phyloP scores from a whole-genome alignment of 2,888 invertebrate genomes.

The Drosophila kanekoi region DNA sequence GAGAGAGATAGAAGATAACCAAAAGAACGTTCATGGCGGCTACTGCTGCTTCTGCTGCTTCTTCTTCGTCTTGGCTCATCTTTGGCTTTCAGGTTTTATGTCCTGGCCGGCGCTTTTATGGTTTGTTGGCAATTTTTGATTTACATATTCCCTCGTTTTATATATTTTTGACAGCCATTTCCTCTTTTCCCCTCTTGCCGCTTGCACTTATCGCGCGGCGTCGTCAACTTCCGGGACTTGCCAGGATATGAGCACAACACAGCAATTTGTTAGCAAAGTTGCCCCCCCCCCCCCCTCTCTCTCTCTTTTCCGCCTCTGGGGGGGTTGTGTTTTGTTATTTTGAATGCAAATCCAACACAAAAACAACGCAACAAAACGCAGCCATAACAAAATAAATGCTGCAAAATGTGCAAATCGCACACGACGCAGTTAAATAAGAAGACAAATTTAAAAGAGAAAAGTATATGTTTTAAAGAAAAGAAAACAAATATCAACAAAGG shows the following conservation, averaged over 20 bases:
- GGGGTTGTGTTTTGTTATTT: constrained; percentile 28
- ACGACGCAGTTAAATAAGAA: constrained; percentile 27
- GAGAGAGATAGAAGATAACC: constrained; percentile 12
- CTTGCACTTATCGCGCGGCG: constrained; percentile 48
- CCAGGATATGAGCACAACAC: constrained; percentile 45
- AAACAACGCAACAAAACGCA: no score
- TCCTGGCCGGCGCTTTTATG: constrained; percentile 64
- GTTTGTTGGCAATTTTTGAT: constrained; percentile 69
- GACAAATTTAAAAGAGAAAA: constrained; percentile 8
- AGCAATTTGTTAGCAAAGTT: constrained; percentile 64
- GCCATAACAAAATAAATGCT: constrained; percentile 37
- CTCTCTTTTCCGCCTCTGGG: no score
- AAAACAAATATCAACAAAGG: constrained; percentile 15
- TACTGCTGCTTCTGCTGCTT: constrained; percentile 8
- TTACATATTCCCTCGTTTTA: constrained; percentile 42
- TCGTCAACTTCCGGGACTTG: constrained; percentile 55
- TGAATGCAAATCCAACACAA: constrained; percentile 60
- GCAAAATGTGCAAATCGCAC: constrained; percentile 33
- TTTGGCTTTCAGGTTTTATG: constrained; percentile 56
- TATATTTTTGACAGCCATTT: background rate
- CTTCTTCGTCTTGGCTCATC: constrained; percentile 28
- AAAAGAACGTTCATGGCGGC: constrained; percentile 14
- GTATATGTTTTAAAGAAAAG: constrained; percentile 16
- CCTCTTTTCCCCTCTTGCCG: background rate
- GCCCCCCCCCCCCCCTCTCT: background rate